These are phyloP conservation scores for Drosophila emarginata DNA, from an alignment of 2,888 invertebrate genomes.

Conservation along the genomic window DNA sequence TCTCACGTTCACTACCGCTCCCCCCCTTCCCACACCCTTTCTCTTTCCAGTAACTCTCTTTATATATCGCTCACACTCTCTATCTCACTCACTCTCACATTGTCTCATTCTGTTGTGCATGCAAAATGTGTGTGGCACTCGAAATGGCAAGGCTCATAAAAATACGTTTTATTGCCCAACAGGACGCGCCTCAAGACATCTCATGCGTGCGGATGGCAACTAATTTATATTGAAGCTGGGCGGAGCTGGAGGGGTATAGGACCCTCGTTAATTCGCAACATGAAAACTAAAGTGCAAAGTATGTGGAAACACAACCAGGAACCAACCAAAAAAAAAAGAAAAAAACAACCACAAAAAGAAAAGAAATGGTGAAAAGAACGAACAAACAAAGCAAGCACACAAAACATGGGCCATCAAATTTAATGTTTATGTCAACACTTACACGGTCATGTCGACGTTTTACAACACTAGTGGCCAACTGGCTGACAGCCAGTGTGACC, in stretches of 20 bases:
- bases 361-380: conserved; percentile 5
- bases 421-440: conserved; percentile 77
- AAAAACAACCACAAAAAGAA: conserved; percentile 1
- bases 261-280: conserved; percentile 73
- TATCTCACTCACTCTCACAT: background rate
- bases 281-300: conserved; percentile 74
- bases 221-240: conserved; percentile 38
- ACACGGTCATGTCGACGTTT: conserved; percentile 56
- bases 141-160: conserved; percentile 66
- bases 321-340: background rate
- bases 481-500: conserved; percentile 46
- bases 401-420: conserved; percentile 66
- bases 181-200: conserved; percentile 66
- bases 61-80: background rate
- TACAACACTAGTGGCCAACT: conserved; percentile 43
- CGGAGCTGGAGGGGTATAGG: conserved; percentile 38
- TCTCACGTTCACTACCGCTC: conserved; percentile 14
- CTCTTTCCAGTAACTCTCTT: conserved; percentile 5
- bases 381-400: conserved; percentile 31
- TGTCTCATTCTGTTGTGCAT: conserved; percentile 49
- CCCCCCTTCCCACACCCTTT: too few species aligned
- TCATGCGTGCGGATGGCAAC: conserved; percentile 43
- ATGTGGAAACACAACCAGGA: conserved; percentile 41
- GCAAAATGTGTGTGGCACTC: conserved; percentile 63
- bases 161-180: conserved; percentile 75